These are phyloP conservation scores for Microcebus griseorufus DNA, from an alignment of 2,113 vertebrate genomes.

Conservation along the genomic window DNA sequence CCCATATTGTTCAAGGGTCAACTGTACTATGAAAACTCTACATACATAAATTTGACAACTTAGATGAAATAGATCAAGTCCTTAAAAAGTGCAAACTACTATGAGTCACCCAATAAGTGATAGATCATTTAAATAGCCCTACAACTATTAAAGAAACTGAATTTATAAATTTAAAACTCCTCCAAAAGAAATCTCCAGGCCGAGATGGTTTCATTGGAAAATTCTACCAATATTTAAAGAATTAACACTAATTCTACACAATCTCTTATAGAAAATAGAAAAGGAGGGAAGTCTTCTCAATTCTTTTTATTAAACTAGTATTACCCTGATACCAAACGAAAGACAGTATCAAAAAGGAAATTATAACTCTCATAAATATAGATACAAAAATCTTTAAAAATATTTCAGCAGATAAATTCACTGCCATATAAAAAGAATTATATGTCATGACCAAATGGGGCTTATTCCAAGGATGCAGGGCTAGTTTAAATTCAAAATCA, in stretches of 20 bases:
- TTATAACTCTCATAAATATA: neutral
- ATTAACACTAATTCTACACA: neutral
- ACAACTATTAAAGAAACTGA: neutral
- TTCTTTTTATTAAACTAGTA: slow-evolving; percentile 17
- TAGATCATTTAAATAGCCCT: neutral
- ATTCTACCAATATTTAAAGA: neutral
- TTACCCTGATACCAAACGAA: slow-evolving; percentile 23
- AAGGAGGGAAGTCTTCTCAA: neutral
- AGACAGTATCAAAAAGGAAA: neutral
- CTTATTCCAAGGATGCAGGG: neutral
- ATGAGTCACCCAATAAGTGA: neutral
- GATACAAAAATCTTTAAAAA: neutral
- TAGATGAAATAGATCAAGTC: slow-evolving; percentile 10
- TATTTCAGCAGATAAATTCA: slow-evolving; percentile 41
- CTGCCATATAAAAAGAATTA: neutral
- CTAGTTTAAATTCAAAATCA: slow-evolving; percentile 28
- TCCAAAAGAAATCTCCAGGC: neutral
- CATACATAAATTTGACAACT: neutral
- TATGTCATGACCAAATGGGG: neutral
- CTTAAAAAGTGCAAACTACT: neutral
- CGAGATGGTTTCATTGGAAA: slow-evolving; percentile 2
- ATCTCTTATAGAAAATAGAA: slow-evolving; percentile 40
- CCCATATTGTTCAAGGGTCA: neutral
- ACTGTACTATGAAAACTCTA: neutral
- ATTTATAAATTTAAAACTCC: slow-evolving; percentile 1